Conservation (phyloP, 1,140 invertebrate genomes). For the Orius laevigatus region DNA sequence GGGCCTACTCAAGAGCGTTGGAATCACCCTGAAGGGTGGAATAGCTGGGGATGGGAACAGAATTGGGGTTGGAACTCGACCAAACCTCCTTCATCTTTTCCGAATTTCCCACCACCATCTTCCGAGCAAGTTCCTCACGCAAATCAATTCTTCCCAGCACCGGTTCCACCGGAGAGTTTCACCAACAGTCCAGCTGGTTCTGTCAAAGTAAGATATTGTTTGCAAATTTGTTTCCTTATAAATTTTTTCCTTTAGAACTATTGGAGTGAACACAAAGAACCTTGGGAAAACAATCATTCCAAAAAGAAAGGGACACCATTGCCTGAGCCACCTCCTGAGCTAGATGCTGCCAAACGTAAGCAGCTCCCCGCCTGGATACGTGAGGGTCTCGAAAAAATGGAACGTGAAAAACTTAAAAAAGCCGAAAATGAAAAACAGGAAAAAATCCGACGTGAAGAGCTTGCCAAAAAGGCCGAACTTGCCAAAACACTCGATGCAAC, state of each 20-base stretch:
- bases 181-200: too few species aligned
- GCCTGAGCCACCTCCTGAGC: constrained; percentile 3
- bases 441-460: constrained; percentile 41
- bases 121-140: too few species aligned
- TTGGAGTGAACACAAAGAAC: too few species aligned
- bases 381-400: constrained; percentile 94
- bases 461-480: constrained; percentile 26
- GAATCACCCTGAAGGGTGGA: constrained; percentile 24
- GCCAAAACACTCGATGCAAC: background rate
- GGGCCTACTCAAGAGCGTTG: constrained; percentile 21
- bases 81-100: too few species aligned
- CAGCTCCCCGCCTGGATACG: constrained; percentile 90
- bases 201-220: too few species aligned
- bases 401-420: constrained; percentile 81
- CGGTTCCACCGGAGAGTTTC: too few species aligned
- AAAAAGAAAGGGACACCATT: background rate
- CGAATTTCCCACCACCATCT: too few species aligned
- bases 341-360: constrained; percentile 78
- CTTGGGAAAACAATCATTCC: too few species aligned
- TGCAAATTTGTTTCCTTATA: too few species aligned
- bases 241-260: too few species aligned
- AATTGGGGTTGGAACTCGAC: constrained; percentile 25
- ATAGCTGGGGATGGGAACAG: constrained; percentile 29
- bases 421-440: constrained; percentile 58
- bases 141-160: too few species aligned